These are phyloP conservation scores for Acropternis orthonyx DNA, from an alignment of 2,797 vertebrate genomes.

Conservation along the genomic window DNA sequence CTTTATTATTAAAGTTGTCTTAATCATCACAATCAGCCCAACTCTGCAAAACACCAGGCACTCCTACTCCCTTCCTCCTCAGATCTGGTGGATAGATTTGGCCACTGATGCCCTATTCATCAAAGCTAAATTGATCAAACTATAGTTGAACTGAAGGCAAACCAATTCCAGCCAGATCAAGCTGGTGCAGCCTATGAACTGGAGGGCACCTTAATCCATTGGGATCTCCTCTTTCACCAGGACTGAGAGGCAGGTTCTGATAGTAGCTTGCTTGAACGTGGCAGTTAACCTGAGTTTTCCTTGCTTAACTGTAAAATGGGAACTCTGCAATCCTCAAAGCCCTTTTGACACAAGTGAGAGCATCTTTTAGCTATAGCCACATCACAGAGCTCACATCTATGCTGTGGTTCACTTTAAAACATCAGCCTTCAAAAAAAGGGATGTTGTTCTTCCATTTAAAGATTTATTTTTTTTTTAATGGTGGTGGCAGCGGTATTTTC, in stretches of 20 bases:
- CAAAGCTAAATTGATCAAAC: constrained; percentile 18
- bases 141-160: neutral
- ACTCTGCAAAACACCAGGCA: neutral
- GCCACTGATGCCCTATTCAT: neutral
- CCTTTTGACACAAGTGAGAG: neutral
- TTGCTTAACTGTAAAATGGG: neutral
- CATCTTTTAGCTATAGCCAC: neutral
- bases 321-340: neutral
- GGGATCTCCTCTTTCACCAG: neutral
- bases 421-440: neutral
- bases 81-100: neutral
- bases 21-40: neutral
- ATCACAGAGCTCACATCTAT: accelerated
- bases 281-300: neutral
- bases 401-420: neutral
- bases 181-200: neutral
- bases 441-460: neutral
- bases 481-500: neutral
- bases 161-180: neutral
- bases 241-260: neutral
- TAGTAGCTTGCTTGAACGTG: accelerated
- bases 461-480: neutral
- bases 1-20: neutral
- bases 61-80: neutral
- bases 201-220: neutral